Conservation (phyloP, 1,140 invertebrate genomes). For the Tetramorium alpestre region DNA sequence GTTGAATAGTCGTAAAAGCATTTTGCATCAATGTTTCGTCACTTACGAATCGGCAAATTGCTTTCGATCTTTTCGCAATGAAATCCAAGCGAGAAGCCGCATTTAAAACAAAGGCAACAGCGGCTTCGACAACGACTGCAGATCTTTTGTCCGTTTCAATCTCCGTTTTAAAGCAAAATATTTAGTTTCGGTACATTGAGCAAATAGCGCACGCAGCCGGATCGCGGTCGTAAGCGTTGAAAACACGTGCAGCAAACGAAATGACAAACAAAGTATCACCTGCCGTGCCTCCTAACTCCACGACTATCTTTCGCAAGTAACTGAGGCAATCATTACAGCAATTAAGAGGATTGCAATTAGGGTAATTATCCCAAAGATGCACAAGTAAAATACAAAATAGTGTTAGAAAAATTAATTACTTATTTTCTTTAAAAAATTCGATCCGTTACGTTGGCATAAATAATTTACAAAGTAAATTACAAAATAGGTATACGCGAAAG, state of each 20-base stretch:
- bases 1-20: background rate
- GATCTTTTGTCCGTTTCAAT: background rate
- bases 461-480: background rate
- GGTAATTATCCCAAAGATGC: background rate
- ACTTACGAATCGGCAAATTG: background rate
- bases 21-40: background rate
- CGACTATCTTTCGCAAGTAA: background rate
- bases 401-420: background rate
- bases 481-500: background rate
- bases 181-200: conserved; percentile 39
- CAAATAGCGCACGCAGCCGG: conserved; percentile 23
- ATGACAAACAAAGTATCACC: conserved; percentile 8
- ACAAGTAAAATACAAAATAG: background rate
- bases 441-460: background rate
- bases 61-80: background rate
- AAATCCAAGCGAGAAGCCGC: background rate
- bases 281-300: background rate
- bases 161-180: background rate
- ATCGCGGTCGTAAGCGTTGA: conserved; percentile 3
- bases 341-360: background rate
- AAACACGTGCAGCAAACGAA: background rate
- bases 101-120: background rate
- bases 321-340: background rate
- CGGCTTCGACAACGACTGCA: background rate
- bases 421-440: background rate